Evolutionary conservation across 2,888 invertebrate genomes (phyloP).

Genomic region (Tyria jacobaeae): DNA sequence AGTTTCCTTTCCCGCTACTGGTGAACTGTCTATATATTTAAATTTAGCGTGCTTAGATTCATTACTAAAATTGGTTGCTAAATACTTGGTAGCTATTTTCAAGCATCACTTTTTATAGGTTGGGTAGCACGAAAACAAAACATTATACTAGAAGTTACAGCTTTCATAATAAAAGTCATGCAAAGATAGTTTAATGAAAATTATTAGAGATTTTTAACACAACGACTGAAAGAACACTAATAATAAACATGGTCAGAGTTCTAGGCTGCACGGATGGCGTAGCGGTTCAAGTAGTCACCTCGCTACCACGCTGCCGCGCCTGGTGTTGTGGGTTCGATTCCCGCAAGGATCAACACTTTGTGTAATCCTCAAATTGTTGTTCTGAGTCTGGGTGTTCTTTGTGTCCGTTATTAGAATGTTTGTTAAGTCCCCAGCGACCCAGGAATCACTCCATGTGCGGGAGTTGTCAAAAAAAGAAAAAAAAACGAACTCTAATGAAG

Average conservation of each 20-base stretch:
- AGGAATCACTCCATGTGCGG: too few species aligned
- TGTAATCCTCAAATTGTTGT: too few species aligned
- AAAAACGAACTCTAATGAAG: not conserved
- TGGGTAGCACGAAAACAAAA: slow-evolving; percentile 36
- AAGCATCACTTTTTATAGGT: slow-evolving; percentile 31
- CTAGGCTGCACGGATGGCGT: too few species aligned
- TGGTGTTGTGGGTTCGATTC: too few species aligned
- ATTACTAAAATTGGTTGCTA: slow-evolving; percentile 45
- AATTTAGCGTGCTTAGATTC: slow-evolving; percentile 36
- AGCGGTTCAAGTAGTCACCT: too few species aligned
- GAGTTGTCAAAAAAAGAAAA: too few species aligned
- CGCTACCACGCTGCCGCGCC: too few species aligned
- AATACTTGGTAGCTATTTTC: slow-evolving; percentile 30
- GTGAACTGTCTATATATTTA: not conserved
- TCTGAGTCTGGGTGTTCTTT: too few species aligned
- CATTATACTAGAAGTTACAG: slow-evolving; percentile 31
- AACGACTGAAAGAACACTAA: not conserved
- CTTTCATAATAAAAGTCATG: slow-evolving; percentile 27
- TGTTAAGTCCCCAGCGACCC: too few species aligned
- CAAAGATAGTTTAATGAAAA: slow-evolving; percentile 15
- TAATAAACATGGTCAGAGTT: not conserved
- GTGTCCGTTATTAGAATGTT: too few species aligned
- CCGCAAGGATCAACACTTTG: too few species aligned
- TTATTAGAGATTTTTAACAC: not conserved
- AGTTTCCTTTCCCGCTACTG: not conserved